phyloP scores from a whole-genome alignment of 2,888 invertebrate species.

The Rhagonycha fulva region DNA sequence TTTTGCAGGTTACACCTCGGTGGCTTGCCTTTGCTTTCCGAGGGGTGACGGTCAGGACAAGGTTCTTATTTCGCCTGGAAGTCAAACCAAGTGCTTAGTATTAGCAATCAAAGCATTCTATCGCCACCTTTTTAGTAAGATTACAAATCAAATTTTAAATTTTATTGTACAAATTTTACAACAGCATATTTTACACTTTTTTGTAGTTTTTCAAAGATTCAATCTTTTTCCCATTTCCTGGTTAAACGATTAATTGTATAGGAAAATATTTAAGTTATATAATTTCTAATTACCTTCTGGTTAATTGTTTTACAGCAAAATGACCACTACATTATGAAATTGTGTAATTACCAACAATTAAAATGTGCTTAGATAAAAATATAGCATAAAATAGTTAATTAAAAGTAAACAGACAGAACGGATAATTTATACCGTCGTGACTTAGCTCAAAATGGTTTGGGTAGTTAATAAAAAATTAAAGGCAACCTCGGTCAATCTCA shows the following conservation, averaged over 20 bases:
- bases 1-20: too few species aligned
- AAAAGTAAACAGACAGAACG: not conserved
- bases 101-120: too few species aligned
- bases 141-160: too few species aligned
- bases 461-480: not conserved
- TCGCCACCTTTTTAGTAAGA: too few species aligned
- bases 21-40: too few species aligned
- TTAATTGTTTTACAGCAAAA: not conserved
- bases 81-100: too few species aligned
- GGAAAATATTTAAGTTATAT: not conserved
- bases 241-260: not conserved
- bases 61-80: too few species aligned
- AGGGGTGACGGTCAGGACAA: too few species aligned
- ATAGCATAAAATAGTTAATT: not conserved
- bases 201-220: too few species aligned
- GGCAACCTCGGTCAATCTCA: not conserved
- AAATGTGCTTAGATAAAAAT: not conserved
- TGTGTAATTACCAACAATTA: not conserved
- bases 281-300: not conserved
- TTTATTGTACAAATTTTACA: too few species aligned
- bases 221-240: not conserved
- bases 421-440: not conserved
- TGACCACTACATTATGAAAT: not conserved
- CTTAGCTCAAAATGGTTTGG: not conserved
- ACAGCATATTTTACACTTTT: too few species aligned